Conservation (phyloP, 2,797 vertebrate species). For the Molothrus ater region DNA sequence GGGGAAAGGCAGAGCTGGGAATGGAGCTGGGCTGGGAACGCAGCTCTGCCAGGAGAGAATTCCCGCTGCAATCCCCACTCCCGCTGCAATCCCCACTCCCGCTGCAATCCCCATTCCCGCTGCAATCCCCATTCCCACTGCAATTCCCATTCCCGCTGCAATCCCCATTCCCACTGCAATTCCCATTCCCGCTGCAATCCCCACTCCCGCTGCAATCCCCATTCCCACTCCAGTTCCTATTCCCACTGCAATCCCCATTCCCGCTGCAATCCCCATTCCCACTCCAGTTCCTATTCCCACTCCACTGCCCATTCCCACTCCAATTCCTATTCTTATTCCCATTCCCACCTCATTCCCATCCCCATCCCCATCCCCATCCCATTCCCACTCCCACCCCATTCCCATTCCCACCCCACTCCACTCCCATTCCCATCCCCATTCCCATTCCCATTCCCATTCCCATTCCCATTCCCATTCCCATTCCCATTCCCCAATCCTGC, state of each 20-base stretch:
- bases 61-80: neutral
- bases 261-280: neutral
- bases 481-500: too few relatives aligned
- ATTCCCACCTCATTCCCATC: neutral
- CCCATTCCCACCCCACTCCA: accelerated
- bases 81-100: too few relatives aligned
- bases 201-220: neutral
- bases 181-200: neutral
- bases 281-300: neutral
- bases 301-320: too few relatives aligned
- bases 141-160: neutral
- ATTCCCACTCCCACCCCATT: neutral
- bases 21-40: neutral
- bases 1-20: neutral
- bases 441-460: too few relatives aligned
- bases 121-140: too few relatives aligned
- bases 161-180: too few relatives aligned
- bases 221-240: too few relatives aligned
- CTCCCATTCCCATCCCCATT: too few relatives aligned
- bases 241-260: too few relatives aligned
- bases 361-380: too few relatives aligned
- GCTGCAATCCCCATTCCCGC: neutral
- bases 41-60: neutral
- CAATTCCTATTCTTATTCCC: neutral
- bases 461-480: too few relatives aligned